Evolutionary conservation across 2,113 vertebrate species (phyloP).

Genomic region (Oxyura jamaicensis): DNA sequence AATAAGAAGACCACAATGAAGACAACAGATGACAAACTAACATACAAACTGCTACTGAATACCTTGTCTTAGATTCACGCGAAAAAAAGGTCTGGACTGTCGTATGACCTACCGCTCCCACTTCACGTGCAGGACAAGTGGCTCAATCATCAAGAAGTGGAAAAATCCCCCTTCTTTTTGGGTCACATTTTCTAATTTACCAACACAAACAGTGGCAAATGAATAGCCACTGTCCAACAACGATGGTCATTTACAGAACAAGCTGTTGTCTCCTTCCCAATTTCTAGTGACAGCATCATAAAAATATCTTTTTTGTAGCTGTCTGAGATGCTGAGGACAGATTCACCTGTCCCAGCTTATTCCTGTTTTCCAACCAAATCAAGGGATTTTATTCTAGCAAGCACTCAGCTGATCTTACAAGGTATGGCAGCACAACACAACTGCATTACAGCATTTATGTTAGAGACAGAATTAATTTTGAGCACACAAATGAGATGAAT

Average conservation of each 20-base stretch:
- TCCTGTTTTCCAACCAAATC: neutral
- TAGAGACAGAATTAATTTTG: neutral
- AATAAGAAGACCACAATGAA: accelerated
- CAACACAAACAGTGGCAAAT: neutral
- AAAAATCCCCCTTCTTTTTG: neutral
- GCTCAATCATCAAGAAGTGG: neutral
- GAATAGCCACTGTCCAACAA: neutral
- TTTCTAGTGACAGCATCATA: neutral
- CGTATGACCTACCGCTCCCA: neutral
- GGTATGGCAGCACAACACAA: neutral
- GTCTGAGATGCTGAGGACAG: neutral
- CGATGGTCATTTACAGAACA: neutral
- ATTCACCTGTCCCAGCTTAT: neutral
- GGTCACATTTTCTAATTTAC: neutral
- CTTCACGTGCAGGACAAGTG: neutral
- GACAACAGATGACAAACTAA: neutral
- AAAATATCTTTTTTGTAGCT: neutral
- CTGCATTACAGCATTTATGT: neutral
- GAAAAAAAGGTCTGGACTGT: neutral
- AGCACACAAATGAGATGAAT: constrained; percentile 27
- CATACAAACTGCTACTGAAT: neutral
- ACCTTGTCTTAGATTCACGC: neutral
- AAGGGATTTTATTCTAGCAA: neutral
- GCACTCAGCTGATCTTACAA: neutral
- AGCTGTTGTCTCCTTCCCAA: neutral